Base-by-base conservation (phyloP, 1,140 invertebrate species). In the Calosoma granatense region DNA sequence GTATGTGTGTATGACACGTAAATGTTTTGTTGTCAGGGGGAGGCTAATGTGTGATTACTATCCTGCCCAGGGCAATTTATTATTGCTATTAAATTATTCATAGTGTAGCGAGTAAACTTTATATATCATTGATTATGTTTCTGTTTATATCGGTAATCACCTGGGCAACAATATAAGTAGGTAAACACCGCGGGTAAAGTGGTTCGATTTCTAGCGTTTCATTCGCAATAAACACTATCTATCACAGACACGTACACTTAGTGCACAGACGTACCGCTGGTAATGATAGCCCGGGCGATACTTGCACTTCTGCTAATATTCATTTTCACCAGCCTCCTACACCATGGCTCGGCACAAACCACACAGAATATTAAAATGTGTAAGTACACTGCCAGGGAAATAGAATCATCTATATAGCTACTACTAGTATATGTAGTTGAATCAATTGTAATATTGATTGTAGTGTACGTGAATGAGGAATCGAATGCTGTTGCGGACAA, bases 391-490 rank as follows among this genome's bases (percentile, higher is more conserved):
- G 17, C 41, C 15, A 47, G 15, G 15, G 15, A 47, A 47, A 47
- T 47, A 9, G 9, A 17, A 3, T 47, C 3, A 12, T 47, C n/a
- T n/a, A n/a, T n/a, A n/a, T n/a, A n/a, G n/a, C n/a, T n/a, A n/a
- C n/a, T n/a, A n/a, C n/a, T n/a, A n/a, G n/a, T n/a, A n/a, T n/a
- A n/a, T n/a, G n/a, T n/a, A n/a, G n/a, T n/a, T n/a, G n/a, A 36
- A 36, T 9, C n/a, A 36, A 36, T 36, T 36, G 6, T 36, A n/a
- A 36, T 36, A n/a, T 36, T n/a, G n/a, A 36, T 64, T 63, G 11
- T 60, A 88, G 86, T 88, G 64, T 80, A 83, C 58, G 77, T 87
- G 9, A 86, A 87, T 64, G 85, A 88, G 67, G 82, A 84, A 64
- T 78, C 78, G 41, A 86, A 87, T 67, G 73, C 75, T 20, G 74